Percentiles rank a stretch among this genome's conserved stretches.
phyloP scores from a whole-genome alignment of 2,797 vertebrate genomes.

The Sebastes melanostomus region DNA sequence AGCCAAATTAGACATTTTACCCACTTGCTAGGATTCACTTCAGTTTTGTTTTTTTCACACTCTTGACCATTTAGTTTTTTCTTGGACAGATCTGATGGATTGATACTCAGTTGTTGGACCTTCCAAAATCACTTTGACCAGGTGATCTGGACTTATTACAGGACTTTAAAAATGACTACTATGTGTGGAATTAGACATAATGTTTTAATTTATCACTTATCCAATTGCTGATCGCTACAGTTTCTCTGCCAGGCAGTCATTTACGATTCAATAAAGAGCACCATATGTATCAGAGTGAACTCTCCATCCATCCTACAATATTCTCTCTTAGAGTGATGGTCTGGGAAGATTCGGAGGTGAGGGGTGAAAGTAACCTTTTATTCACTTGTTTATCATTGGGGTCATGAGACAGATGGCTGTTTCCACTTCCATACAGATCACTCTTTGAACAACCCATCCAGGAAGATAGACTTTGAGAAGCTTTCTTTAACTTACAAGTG shows the following conservation, averaged over 20 bases:
- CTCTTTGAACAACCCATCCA: neutral
- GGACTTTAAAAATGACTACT: neutral
- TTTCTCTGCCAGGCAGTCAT: neutral
- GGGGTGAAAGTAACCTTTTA: neutral
- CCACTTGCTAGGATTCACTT: neutral
- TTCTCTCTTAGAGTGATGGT: neutral
- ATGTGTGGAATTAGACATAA: neutral
- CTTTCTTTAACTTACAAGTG: neutral
- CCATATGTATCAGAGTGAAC: neutral
- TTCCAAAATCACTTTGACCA: neutral
- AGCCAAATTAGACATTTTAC: neutral
- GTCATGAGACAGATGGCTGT: neutral
- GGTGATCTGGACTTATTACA: neutral
- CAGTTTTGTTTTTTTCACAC: neutral
- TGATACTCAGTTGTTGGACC: neutral
- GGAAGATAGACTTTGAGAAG: neutral
- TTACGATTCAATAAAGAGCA: neutral
- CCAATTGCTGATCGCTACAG: neutral
- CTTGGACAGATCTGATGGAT: neutral
- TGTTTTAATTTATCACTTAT: neutral
- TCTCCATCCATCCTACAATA: neutral
- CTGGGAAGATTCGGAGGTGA: neutral
- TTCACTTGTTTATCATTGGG: neutral
- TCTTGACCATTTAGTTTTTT: neutral
- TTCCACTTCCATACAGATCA: neutral